Percentiles rank a stretch among this genome's conserved stretches.
phyloP scores from a whole-genome alignment of 1,140 invertebrate species.

The Carcinoscorpius rotundicauda region DNA sequence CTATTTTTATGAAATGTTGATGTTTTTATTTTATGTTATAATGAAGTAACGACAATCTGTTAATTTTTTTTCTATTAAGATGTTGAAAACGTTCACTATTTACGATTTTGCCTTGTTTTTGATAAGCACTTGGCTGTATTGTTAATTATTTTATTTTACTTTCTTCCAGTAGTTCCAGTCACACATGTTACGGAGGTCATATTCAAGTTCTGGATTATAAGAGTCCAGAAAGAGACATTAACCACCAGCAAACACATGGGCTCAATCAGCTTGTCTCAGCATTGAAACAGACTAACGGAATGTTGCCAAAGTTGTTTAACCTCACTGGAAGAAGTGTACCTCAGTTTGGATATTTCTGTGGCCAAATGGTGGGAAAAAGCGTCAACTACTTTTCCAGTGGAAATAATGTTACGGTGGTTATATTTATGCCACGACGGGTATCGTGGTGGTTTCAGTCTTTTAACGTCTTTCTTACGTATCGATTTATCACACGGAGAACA shows the following conservation, averaged over 20 bases:
- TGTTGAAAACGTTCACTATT: too few relatives aligned
- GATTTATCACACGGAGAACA: conserved; percentile 5
- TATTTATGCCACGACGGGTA: conserved; percentile 20
- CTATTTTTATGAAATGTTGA: too few relatives aligned
- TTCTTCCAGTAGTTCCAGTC: conserved; percentile 11
- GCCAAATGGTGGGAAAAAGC: conserved; percentile 19
- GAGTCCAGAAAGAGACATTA: conserved; percentile 9
- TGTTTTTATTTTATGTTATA: too few relatives aligned
- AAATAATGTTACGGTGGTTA: conserved; percentile 19
- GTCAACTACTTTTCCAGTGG: conserved; percentile 21
- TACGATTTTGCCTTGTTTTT: too few relatives aligned
- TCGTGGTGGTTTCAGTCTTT: conserved; percentile 20
- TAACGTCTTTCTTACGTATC: conserved; percentile 22
- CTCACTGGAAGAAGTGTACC: conserved; percentile 11
- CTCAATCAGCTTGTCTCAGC: conserved; percentile 21
- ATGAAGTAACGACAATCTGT: too few relatives aligned
- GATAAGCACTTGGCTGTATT: not conserved
- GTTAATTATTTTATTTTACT: not conserved
- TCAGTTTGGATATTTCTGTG: conserved; percentile 22
- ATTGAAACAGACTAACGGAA: conserved; percentile 18
- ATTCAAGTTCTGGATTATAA: conserved; percentile 17
- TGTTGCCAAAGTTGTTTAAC: conserved; percentile 20
- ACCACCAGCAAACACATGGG: conserved; percentile 18
- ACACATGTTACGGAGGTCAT: conserved; percentile 18
- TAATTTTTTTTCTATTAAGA: too few relatives aligned